These are phyloP conservation scores for Atrichornis clamosus DNA, from an alignment of 2,113 vertebrate genomes.

Conservation along the genomic window DNA sequence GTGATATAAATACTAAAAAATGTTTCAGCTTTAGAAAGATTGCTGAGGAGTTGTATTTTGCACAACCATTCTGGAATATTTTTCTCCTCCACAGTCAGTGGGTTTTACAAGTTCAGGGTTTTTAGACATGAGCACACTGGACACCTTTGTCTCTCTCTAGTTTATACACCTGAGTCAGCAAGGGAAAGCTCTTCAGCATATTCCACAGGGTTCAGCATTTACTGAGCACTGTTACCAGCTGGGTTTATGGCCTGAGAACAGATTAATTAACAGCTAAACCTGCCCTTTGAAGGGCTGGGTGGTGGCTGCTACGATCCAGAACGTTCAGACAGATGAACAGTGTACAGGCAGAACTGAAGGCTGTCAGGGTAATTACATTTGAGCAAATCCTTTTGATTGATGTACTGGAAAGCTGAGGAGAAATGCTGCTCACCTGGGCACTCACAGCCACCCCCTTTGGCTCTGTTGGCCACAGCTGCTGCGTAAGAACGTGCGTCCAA, in stretches of 20 bases:
- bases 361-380: accelerated
- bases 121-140: neutral
- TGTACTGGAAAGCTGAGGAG: neutral
- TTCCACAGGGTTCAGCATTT: neutral
- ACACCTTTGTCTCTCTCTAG: neutral
- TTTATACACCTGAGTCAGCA: neutral
- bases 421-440: slow-evolving; percentile 83
- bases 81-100: neutral
- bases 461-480: slow-evolving; percentile 94
- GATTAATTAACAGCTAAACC: neutral
- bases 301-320: neutral
- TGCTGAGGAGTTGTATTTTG: neutral
- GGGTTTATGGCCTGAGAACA: neutral
- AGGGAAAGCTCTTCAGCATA: neutral
- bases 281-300: neutral
- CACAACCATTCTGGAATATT: neutral
- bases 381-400: neutral
- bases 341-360: neutral
- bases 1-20: neutral
- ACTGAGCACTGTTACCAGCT: neutral
- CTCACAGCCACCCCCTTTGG: slow-evolving; percentile 97
- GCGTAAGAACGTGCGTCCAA: slow-evolving; percentile 94
- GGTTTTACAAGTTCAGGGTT: neutral
- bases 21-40: neutral
- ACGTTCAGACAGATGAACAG: neutral